phyloP scores from a whole-genome alignment of 2,888 invertebrate species.

The Glaucopsyche alexis region DNA sequence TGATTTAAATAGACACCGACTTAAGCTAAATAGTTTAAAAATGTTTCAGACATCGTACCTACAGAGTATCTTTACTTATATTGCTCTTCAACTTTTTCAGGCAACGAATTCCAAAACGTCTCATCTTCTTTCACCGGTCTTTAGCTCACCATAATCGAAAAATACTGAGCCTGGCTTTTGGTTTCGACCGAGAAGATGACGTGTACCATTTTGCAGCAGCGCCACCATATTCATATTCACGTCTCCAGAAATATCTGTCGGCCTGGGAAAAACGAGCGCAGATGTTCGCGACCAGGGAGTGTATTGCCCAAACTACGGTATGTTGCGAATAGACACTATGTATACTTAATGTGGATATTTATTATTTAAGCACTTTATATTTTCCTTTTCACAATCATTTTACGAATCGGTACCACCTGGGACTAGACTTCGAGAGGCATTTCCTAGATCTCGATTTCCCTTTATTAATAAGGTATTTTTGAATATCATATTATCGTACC shows the following conservation, averaged over 20 bases:
- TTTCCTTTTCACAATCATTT: no score
- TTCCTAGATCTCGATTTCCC: no score
- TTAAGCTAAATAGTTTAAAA: no score
- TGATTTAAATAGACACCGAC: background rate
- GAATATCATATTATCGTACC: no score
- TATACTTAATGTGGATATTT: no score
- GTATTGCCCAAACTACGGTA: slow-evolving; percentile 84
- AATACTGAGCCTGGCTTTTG: slow-evolving; percentile 95
- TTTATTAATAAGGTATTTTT: no score
- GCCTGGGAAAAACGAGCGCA: slow-evolving; percentile 83
- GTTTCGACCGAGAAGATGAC: slow-evolving; percentile 96
- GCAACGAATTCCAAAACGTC: slow-evolving; percentile 88
- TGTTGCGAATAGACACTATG: slow-evolving; percentile 39
- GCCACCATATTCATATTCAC: slow-evolving; percentile 97
- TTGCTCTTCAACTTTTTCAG: slow-evolving; percentile 56
- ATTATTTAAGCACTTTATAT: no score
- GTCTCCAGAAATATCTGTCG: slow-evolving; percentile 91
- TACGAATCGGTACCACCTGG: no score
- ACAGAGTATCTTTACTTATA: background rate
- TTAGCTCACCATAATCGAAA: slow-evolving; percentile 93
- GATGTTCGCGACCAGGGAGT: slow-evolving; percentile 84
- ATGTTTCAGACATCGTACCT: background rate
- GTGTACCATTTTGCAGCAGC: slow-evolving; percentile 96
- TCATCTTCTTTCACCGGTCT: slow-evolving; percentile 96
- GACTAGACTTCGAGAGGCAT: no score